Evolutionary conservation across 2,797 vertebrate species (phyloP), one percentile per base, ranked within the genome.

Genomic region (Gambusia yucatana): DNA sequence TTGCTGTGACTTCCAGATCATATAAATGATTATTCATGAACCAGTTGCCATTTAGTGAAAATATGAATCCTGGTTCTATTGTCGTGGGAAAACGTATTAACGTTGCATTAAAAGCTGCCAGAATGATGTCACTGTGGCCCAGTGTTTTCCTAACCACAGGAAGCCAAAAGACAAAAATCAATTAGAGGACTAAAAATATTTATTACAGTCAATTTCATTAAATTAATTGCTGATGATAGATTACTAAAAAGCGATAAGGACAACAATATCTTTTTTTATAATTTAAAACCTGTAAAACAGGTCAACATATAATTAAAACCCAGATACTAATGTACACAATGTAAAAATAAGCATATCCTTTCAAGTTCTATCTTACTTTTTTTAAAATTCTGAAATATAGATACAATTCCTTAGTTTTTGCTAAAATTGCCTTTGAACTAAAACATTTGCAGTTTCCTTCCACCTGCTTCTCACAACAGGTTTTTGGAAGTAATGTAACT

Each of bases 41-140:
- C 76, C n/a, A 20, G 78, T 80, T 83, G 82, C 50, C 86, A 90
- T 90, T 92, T 80, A 93, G 83, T 92, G 83, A 59, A 82, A 78
- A 69, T 93, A 94, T 94, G 81, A 91, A 94, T 92, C 33, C 36
- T 48, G 69, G 46, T 81, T 71, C 83, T 83, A 77, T 78, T 90
- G 85, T 88, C 89, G 77, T 83, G 91, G 78, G 82, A 86, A 82
- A 88, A 48, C 55, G 65, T 85, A 90, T 91, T 87, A 84, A 84
- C 6, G 52, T 59, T 59, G 81, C 20, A 67, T 73, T 63, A 72
- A 77, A 78, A 61, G 50, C 46, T 76, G 75, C 43, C 48, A n/a
- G 36, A 83, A 79, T 67, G 72, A 46, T 47, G 36, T 57, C 57
- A 65, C 59, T 52, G 72, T 86, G 33, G 33, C 16, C 6, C 9